phyloP scores from a whole-genome alignment of 2,797 vertebrate species.

The Bucorvus abyssinicus region DNA sequence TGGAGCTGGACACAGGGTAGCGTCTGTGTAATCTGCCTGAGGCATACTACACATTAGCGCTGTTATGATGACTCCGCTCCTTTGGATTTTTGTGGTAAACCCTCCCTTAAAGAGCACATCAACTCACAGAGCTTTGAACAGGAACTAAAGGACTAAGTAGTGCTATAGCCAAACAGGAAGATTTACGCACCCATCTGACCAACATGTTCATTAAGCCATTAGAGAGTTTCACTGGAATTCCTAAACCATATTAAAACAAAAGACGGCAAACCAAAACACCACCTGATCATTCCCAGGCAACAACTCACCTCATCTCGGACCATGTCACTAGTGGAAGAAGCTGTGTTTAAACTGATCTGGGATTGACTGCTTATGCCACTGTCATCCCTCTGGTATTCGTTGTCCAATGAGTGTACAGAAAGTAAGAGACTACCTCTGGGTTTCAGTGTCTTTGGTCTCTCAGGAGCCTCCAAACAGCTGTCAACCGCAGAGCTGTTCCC shows the following conservation, averaged over 20 bases:
- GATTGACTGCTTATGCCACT: conserved; percentile 73
- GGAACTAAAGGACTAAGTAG: background rate
- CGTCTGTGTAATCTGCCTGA: background rate
- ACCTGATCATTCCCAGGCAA: background rate
- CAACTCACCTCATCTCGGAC: conserved; percentile 81
- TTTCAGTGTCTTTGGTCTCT: conserved; percentile 81
- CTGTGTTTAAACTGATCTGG: conserved; percentile 73
- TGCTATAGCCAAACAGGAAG: background rate
- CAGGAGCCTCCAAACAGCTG: conserved; percentile 71
- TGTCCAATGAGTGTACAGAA: conserved; percentile 75
- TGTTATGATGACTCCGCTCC: background rate
- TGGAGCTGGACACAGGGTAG: background rate
- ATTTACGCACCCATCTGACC: background rate
- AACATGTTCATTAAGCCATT: background rate
- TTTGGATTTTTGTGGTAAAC: background rate
- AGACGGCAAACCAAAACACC: background rate
- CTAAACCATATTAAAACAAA: background rate
- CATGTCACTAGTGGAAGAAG: conserved; percentile 73
- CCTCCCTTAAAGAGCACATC: background rate
- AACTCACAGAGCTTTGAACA: background rate
- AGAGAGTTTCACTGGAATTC: background rate
- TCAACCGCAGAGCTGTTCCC: conserved; percentile 75
- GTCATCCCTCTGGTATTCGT: conserved; percentile 71
- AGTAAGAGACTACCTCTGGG: conserved; percentile 76
- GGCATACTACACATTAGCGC: background rate